Conservation (phyloP, 1,140 invertebrate species). For the Temnothorax longispinosus region DNA sequence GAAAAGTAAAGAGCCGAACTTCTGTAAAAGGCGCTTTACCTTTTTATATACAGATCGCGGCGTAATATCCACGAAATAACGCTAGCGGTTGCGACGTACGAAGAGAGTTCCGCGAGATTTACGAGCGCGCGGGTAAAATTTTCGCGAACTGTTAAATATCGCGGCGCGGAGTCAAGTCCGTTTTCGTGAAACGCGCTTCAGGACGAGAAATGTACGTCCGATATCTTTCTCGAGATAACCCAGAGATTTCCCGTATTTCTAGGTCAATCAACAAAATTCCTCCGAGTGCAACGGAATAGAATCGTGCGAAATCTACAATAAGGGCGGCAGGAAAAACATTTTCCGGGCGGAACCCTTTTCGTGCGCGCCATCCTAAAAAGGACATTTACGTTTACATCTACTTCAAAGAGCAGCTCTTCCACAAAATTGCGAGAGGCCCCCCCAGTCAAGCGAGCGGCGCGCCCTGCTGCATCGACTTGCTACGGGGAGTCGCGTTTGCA, state of each 20-base stretch:
- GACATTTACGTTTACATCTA: conserved; percentile 52
- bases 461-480: background rate
- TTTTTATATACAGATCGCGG: background rate
- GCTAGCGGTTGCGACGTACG: background rate
- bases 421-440: conserved; percentile 30
- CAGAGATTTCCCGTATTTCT: conserved; percentile 30
- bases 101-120: background rate
- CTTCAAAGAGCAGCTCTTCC: conserved; percentile 42
- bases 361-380: conserved; percentile 16
- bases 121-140: background rate
- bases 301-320: conserved; percentile 54
- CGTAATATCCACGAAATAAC: conserved; percentile 18
- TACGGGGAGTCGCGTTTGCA: conserved; percentile 27
- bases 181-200: background rate
- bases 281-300: conserved; percentile 40
- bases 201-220: background rate
- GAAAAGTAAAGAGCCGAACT: conserved; percentile 12
- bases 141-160: background rate
- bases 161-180: background rate
- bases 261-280: conserved; percentile 54
- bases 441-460: background rate
- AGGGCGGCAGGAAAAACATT: conserved; percentile 7
- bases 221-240: conserved; percentile 9
- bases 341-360: conserved; percentile 22
- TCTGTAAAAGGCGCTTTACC: conserved; percentile 21